These are phyloP conservation scores for Charanyca ferruginea DNA, from an alignment of 2,888 invertebrate species.

Conservation along the genomic window DNA sequence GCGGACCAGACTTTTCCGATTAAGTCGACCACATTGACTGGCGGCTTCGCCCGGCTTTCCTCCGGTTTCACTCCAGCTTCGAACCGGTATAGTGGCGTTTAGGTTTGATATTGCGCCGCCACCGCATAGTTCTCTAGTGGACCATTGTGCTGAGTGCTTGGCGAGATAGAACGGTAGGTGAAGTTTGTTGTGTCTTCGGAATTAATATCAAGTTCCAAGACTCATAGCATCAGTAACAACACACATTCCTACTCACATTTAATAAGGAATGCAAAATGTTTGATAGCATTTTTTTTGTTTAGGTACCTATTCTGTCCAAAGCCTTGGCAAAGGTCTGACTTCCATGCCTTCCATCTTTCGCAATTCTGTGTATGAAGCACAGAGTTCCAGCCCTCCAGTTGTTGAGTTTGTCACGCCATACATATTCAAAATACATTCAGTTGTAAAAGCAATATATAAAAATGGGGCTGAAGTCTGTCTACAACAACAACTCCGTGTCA, in stretches of 20 bases:
- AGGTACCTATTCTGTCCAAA: too few species aligned
- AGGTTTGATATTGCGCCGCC: constrained; percentile 54
- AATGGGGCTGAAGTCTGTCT: background rate
- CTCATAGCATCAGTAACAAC: too few species aligned
- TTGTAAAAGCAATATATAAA: background rate
- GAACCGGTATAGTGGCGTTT: constrained; percentile 5
- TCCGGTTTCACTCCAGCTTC: constrained; percentile 2
- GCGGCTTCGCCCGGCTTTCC: constrained; percentile 22
- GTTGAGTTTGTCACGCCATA: too few species aligned
- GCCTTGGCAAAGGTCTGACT: too few species aligned
- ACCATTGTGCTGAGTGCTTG: constrained; percentile 44
- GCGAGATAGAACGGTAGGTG: constrained; percentile 22
- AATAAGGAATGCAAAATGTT: too few species aligned
- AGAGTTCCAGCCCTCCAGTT: too few species aligned
- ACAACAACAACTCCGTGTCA: background rate
- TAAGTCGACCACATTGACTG: constrained; percentile 44
- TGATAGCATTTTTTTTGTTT: too few species aligned
- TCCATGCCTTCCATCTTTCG: too few species aligned
- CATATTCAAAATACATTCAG: background rate
- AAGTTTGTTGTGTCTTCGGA: background rate
- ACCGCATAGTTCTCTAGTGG: constrained; percentile 33
- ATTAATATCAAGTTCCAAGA: too few species aligned
- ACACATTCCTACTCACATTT: too few species aligned
- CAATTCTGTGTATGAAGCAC: too few species aligned
- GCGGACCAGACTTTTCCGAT: constrained; percentile 49